Conservation (phyloP, 37 sponge, comb jelly and placozoan genomes). For the Ianthella basta region DNA sequence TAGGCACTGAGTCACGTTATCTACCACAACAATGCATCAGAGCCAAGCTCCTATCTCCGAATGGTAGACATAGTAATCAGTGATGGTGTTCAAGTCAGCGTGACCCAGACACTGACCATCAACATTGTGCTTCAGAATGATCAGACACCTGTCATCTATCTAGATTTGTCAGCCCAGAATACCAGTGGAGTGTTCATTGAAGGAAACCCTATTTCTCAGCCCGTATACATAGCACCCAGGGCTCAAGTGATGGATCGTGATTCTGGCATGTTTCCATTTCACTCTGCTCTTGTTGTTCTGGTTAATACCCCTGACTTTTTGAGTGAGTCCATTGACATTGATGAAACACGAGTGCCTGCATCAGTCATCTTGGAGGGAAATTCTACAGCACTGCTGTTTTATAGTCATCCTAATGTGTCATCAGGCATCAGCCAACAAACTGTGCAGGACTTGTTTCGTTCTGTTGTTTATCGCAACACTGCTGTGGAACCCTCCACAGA, state of each 20-base stretch:
- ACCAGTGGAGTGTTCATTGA: conserved; percentile 42
- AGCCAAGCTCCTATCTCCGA: conserved; percentile 19
- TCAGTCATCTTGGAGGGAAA: no score
- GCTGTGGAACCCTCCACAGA: conserved; percentile 37
- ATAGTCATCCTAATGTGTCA: no score
- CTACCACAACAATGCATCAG: conserved; percentile 45
- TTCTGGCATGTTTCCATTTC: conserved; percentile 24
- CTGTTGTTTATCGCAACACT: conserved; percentile 43
- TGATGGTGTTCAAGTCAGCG: conserved; percentile 41
- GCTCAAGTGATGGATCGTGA: conserved; percentile 47
- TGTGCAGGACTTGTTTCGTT: conserved; percentile 23
- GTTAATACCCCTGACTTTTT: conserved; percentile 21
- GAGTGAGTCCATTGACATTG: conserved; percentile 15
- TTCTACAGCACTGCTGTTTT: no score
- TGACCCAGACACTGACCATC: conserved; percentile 33
- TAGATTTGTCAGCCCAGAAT: not conserved
- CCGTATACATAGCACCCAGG: conserved; percentile 30
- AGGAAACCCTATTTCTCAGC: conserved; percentile 42
- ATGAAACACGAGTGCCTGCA: no score
- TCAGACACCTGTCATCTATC: conserved; percentile 37
- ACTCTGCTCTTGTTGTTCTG: conserved; percentile 5
- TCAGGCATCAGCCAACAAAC: no score
- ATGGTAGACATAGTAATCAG: conserved; percentile 30
- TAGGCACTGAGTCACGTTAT: not conserved
- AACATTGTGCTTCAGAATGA: conserved; percentile 51